Base-by-base conservation (phyloP, 2,113 vertebrate genomes). In the Origma solitaria region DNA sequence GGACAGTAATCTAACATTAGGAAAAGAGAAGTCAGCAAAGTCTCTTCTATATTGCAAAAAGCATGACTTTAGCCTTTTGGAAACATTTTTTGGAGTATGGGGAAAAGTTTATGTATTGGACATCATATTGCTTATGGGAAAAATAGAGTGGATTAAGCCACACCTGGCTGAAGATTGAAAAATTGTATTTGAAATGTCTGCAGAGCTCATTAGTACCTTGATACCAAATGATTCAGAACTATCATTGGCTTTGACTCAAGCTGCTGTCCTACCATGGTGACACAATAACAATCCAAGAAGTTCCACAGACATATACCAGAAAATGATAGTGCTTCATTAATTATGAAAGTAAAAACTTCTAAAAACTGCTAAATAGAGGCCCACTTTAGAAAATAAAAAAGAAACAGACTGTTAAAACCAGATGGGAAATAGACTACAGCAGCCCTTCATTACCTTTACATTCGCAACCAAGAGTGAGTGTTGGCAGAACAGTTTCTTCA, bases 171-270 rank as follows among this genome's bases (percentile, higher is more conserved):
- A 96, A 94, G 86, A 94, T 60, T 66, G 72, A 57, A 94, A 97
- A 94, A 95, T 5, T 82, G 70, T 91, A 97, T 96, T 71, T 94
- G 88, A 97, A 96, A 98, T 49, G 93, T 97, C 97, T 98, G 96
- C 95, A 97, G 97, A 98, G 92, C 91, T 98, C 97, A 96, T 98
- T 97, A 97, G 57, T 97, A 96, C 97, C 97, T 96, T 50, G 65
- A 97, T 95, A 98, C 68, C 88, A 96, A 97, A 97, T 95, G 95
- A 98, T 95, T 97, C 97, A 97, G 96, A 95, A 94, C 95, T 95
- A 95, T 91, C 89, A 86, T 96, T 98, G 97, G 97, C 96, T 96
- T 96, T 84, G 72, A 90, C 80, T 98, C 97, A 97, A 98, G 94
- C 65, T 96, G 92, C 96, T 97, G 87, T 97, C 94, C 88, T 96